These are phyloP conservation scores for Peromyscus attwateri DNA, from an alignment of 2,797 vertebrate species.

Conservation along the genomic window DNA sequence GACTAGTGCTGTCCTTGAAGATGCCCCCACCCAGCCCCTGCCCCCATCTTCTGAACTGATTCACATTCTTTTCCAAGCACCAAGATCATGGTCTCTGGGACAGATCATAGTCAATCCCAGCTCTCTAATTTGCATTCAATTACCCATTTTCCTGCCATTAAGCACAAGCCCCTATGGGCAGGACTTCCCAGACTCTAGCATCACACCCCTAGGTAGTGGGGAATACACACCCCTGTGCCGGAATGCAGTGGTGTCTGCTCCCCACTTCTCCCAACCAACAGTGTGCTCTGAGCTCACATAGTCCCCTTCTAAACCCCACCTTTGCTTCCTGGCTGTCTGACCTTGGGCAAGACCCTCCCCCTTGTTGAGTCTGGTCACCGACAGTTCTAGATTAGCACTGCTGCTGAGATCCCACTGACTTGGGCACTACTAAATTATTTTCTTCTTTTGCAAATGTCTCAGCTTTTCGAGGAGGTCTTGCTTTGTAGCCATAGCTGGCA, in stretches of 20 bases:
- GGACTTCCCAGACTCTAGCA: too few species aligned
- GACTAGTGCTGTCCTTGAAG: neutral
- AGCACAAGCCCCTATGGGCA: neutral
- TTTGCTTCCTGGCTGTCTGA: neutral
- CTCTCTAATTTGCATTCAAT: neutral
- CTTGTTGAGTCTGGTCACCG: neutral
- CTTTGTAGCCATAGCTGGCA: neutral
- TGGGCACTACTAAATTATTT: neutral
- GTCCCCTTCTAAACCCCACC: neutral
- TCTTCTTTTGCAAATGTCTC: neutral
- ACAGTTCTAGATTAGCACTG: neutral
- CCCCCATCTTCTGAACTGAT: neutral
- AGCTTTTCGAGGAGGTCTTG: neutral
- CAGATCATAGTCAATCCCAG: neutral
- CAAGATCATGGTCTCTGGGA: neutral
- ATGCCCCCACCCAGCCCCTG: too few species aligned
- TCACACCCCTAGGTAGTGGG: accelerated
- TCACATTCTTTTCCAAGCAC: neutral
- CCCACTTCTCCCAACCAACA: accelerated
- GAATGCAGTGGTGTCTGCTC: accelerated
- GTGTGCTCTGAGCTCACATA: neutral
- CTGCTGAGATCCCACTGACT: too few species aligned
- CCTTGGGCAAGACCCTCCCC: neutral
- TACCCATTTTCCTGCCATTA: neutral
- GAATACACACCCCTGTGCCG: accelerated